Base-by-base conservation (phyloP, 2,888 invertebrate genomes). In the Halictus ligatus region DNA sequence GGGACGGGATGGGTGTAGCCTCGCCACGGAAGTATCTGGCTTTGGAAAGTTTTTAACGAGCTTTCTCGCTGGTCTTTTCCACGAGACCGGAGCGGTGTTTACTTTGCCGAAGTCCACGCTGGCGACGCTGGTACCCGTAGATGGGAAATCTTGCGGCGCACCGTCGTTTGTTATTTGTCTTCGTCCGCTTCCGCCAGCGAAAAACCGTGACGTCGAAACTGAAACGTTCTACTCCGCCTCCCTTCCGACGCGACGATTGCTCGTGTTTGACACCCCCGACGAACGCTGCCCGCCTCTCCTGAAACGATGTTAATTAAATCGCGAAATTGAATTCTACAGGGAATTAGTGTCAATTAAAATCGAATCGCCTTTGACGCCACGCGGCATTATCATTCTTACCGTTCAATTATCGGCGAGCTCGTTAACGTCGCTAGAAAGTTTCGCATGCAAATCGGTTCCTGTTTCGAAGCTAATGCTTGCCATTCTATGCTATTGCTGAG, bases 1-100 rank as follows among this genome's bases (percentile, higher is more conserved):
- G 60, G 10, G 12, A 5, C 60, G 13, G 10, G 35, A 21, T 21
- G 15, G 50, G 60, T 60, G 60, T 29, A 21, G 69, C 74, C 74
- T 35, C 72, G 40, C 74, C 69, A 75, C 29, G 75, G 82, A 82
- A 84, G 88, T 90, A 90, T 89, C 90, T 80, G 88, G 90, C 90
- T 91, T 91, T 87, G 87, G 85, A 90, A 91, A 91, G 85, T 91
- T 91, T 91, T 91, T 91, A 91, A 91, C 91, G 91, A 91, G 91
- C 90, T 90, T 91, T 89, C 88, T 88, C 91, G 81, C 83, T 88
- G 87, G 88, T 87, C 88, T 84, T 88, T 91, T 91, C 89, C 86
- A 71, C 85, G 82, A 80, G 81, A 76, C 80, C 76, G 85, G 73
- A 60, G 73, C 79, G 71, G 81, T 91, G 90, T 91, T 90, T 91